Percentiles rank a stretch among this genome's conserved stretches.
phyloP scores from a whole-genome alignment of 2,888 invertebrate genomes.

The Clanis bilineata region DNA sequence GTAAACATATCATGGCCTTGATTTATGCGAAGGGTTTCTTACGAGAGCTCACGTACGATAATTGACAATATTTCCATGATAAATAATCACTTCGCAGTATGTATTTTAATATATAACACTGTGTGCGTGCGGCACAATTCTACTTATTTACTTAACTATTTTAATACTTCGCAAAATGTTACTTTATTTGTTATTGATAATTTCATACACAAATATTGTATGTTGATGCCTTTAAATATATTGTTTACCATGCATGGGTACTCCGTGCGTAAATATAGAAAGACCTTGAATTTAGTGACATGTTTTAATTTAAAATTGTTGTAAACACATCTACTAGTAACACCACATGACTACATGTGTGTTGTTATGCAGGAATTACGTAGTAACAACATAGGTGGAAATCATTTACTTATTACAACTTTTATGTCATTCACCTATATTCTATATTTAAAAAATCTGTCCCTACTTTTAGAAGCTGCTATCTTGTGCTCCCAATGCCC shows the following conservation, averaged over 20 bases:
- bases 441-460: no score
- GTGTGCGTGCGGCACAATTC: constrained; percentile 38
- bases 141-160: constrained; percentile 36
- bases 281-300: constrained; percentile 19
- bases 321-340: not conserved
- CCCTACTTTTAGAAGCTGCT: constrained; percentile 69
- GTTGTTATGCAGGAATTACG: no score
- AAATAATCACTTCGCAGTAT: constrained; percentile 21
- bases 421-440: no score
- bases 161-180: constrained; percentile 15
- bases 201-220: constrained; percentile 4
- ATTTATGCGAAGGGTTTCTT: constrained; percentile 50
- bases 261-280: not conserved
- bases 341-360: no score
- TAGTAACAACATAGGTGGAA: no score
- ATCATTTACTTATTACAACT: no score
- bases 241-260: not conserved
- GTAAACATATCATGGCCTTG: constrained; percentile 77
- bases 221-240: not conserved
- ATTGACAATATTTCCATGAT: constrained; percentile 16
- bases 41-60: constrained; percentile 19
- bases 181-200: constrained; percentile 13
- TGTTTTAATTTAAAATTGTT: constrained; percentile 3
- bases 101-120: constrained; percentile 17
- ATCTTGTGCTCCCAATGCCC: constrained; percentile 70